phyloP scores from a whole-genome alignment of 2,888 invertebrate genomes.

The Lasiommata megera region DNA sequence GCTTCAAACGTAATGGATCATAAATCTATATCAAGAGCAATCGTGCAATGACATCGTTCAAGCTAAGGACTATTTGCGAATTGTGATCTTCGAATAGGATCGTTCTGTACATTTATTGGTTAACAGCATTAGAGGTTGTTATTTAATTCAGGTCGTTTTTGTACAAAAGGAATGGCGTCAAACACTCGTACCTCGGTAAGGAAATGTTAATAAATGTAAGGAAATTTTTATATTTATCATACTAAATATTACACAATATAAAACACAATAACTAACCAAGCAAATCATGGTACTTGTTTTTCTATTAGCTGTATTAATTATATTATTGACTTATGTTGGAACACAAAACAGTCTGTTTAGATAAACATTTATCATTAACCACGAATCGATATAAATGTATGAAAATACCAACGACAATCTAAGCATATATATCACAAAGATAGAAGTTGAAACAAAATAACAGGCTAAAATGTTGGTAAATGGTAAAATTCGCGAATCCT shows the following conservation, averaged over 20 bases:
- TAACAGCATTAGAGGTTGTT: conserved; percentile 47
- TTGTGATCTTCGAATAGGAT: conserved; percentile 39
- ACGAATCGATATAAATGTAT: no score
- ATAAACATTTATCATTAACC: no score
- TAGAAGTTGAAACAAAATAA: no score
- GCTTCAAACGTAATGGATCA: conserved; percentile 30
- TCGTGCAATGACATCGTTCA: conserved; percentile 72
- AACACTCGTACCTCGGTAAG: neutral
- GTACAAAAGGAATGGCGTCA: neutral
- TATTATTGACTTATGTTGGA: no score
- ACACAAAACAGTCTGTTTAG: no score
- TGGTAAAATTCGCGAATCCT: conserved; percentile 67
- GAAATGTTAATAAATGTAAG: neutral
- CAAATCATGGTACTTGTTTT: no score
- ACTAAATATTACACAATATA: no score
- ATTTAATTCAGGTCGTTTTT: conserved; percentile 46
- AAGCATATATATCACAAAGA: no score
- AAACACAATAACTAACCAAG: no score
- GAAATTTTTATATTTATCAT: no score
- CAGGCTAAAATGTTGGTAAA: conserved; percentile 48
- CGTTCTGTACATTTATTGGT: conserved; percentile 42
- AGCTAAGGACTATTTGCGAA: conserved; percentile 66
- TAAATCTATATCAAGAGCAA: conserved; percentile 69
- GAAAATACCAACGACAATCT: no score
- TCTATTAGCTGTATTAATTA: no score